Base-by-base conservation (phyloP, 2,888 invertebrate genomes). In the Leistus spinibarbis region DNA sequence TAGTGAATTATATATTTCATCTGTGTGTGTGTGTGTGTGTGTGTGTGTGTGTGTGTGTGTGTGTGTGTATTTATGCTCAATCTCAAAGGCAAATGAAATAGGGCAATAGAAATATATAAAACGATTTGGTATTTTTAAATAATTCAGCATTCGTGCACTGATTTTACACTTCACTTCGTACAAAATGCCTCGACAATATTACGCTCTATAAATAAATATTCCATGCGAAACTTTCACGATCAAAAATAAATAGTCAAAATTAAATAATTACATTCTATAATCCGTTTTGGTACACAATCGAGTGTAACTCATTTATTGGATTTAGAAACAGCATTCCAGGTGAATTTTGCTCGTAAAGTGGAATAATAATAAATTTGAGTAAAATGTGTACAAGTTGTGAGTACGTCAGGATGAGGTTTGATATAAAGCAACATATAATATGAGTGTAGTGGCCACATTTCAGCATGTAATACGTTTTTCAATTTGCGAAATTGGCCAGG, bases 401-500 rank as follows among this genome's bases (percentile, higher is more conserved):
- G 40, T 13, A 40, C 7, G 40, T 40, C 40, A 40, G 13, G 13
- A 40, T n/a, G n/a, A 40, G 13, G 40, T 40, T 40, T 40, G 40
- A 40, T 40, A 40, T 40, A 7, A n/a, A 40, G 40, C 40, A n/a
- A 40, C 40, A 40, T 40, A 40, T 40, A 40, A 40, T 40, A 40
- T 40, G 40, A 40, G 40, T n/a, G n/a, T 40, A 60, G 19, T 60
- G 16, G 10, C 10, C 60, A 22, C 60, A 60, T 60, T 22, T 60
- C 60, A 60, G 20, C 60, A 22, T 78, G 81, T 82, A 82, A 83
- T 83, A 82, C 81, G 81, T 81, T 83, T 83, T 83, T 81, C 83
- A 83, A 84, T 84, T 83, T 83, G 80, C 79, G 79, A 81, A 83
- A 82, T 82, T 82, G 82, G 81, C 79, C 78, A 72, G 76, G 60